A percentile compares a stretch with the other conserved stretches of the same genome.
phyloP scores from a whole-genome alignment of 1,140 invertebrate genomes.

The Telenomus remus region DNA sequence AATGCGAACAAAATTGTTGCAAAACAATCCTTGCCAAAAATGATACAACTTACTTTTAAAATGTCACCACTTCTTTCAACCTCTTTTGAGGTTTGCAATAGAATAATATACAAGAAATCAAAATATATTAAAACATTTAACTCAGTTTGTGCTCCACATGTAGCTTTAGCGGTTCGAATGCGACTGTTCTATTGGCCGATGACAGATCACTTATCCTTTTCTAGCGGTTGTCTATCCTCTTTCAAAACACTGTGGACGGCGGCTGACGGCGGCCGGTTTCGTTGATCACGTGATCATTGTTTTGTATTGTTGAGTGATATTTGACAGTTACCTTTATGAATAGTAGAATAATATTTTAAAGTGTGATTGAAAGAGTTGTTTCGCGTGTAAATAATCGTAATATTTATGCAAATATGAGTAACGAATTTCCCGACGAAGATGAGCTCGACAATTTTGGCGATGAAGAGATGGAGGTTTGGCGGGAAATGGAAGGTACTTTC shows the following conservation, averaged over 20 bases:
- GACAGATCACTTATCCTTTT: neutral
- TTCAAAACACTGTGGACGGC: constrained; percentile 3
- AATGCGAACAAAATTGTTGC: too few relatives aligned
- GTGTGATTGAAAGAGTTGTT: neutral
- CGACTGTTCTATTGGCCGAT: too few relatives aligned
- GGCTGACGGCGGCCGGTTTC: neutral
- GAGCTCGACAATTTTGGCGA: constrained; percentile 78
- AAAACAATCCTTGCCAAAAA: too few relatives aligned
- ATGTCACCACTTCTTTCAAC: too few relatives aligned
- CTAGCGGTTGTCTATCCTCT: constrained; percentile 5
- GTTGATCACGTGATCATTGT: constrained; percentile 21
- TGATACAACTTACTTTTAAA: neutral
- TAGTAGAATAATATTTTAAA: neutral
- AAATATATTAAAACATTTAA: too few relatives aligned
- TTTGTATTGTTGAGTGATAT: constrained; percentile 3
- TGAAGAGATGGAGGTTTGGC: constrained; percentile 75
- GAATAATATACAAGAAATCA: too few relatives aligned
- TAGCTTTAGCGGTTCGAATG: too few relatives aligned
- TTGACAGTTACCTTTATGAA: too few relatives aligned
- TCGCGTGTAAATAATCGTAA: constrained; percentile 1
- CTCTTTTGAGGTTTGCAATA: too few relatives aligned
- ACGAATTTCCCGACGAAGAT: constrained; percentile 85
- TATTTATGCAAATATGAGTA: constrained; percentile 67
- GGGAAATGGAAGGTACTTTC: constrained; percentile 76
- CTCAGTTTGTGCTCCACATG: too few relatives aligned